Evolutionary conservation across 2,797 vertebrate species (phyloP).

Genomic region (Chelon labrosus): DNA sequence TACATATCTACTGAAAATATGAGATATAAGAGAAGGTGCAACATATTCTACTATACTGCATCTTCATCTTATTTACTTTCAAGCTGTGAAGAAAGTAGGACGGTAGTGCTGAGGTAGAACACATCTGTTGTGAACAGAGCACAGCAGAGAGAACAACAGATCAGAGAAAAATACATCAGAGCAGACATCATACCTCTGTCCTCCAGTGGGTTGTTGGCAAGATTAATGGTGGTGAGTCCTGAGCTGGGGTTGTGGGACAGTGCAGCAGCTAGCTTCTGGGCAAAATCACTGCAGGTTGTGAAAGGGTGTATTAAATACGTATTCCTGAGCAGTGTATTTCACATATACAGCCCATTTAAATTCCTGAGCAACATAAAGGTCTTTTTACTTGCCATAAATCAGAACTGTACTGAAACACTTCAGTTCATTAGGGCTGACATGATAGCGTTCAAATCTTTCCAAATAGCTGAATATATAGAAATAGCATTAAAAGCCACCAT

Average conservation of each 20-base stretch:
- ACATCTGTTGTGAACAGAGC: neutral
- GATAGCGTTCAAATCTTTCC: neutral
- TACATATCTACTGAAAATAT: neutral
- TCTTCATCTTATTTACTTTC: neutral
- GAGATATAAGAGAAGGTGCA: neutral
- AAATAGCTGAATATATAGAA: neutral
- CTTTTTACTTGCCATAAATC: neutral
- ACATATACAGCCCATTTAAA: neutral
- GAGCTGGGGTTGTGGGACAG: constrained; percentile 93
- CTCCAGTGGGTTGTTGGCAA: constrained; percentile 95
- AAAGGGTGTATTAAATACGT: constrained; percentile 15
- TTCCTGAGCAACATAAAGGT: neutral
- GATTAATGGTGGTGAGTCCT: constrained; percentile 95
- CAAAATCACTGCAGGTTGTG: constrained; percentile 89
- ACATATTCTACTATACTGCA: neutral
- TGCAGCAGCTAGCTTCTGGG: constrained; percentile 93
- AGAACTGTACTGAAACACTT: neutral
- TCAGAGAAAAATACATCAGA: constrained; percentile 27
- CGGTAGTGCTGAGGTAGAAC: neutral
- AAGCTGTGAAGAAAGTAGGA: neutral
- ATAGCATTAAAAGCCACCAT: neutral
- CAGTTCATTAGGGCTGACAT: neutral
- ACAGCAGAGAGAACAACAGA: neutral
- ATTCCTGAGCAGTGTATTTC: constrained; percentile 4
- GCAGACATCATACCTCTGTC: constrained; percentile 89